These are phyloP conservation scores for Saxidomus purpurata DNA, from an alignment of 1,140 invertebrate species.

Conservation along the genomic window DNA sequence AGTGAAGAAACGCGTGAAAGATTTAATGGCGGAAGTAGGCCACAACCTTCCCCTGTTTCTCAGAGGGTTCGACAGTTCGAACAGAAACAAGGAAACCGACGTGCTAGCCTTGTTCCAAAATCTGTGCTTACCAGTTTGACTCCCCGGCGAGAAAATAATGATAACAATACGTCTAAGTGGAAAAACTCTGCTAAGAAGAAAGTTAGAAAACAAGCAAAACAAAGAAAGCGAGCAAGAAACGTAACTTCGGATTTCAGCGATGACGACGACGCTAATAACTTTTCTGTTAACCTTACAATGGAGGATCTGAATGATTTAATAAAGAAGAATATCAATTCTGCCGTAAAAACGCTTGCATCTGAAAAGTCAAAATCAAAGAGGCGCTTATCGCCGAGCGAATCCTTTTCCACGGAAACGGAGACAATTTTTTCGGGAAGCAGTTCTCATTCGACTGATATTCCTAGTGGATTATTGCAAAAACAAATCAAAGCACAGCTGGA, in stretches of 20 bases:
- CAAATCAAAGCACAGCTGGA: conserved; percentile 62
- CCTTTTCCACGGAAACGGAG: conserved; percentile 60
- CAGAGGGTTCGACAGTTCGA: conserved; percentile 25
- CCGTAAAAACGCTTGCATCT: conserved; percentile 40
- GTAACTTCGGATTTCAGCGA: conserved; percentile 32
- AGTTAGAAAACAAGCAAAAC: conserved; percentile 27
- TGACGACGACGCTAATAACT: conserved; percentile 23
- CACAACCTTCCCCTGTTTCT: not conserved
- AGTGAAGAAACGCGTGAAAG: not conserved
- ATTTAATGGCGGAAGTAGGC: not conserved
- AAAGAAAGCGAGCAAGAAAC: not conserved
- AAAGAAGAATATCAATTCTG: conserved; percentile 59
- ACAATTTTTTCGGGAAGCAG: conserved; percentile 56
- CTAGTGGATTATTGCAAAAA: conserved; percentile 40
- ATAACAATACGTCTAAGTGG: not conserved
- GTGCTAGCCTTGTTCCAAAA: not conserved
- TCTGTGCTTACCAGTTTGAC: not conserved
- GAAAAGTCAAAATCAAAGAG: conserved; percentile 2
- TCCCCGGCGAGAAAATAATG: not conserved
- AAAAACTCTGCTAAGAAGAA: not conserved
- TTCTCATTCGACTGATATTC: conserved; percentile 54
- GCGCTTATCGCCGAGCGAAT: conserved; percentile 13
- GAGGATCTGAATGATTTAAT: conserved; percentile 52
- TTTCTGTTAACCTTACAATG: conserved; percentile 46
- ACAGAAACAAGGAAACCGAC: not conserved